phyloP scores from a whole-genome alignment of 2,113 vertebrate genomes.

The Acrocephalus arundinaceus region DNA sequence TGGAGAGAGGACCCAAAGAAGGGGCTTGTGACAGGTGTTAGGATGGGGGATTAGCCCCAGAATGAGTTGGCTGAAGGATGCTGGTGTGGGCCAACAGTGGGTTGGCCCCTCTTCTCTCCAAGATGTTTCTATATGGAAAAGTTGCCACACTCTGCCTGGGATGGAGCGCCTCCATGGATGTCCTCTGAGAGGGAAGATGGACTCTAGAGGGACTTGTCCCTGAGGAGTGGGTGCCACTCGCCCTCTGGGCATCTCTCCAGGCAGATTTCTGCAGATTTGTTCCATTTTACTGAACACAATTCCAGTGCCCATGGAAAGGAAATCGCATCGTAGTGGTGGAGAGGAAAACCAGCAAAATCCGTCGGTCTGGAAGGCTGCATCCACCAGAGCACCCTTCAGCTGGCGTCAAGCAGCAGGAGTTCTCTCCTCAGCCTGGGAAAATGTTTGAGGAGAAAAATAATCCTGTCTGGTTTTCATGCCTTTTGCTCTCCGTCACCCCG shows the following conservation, averaged over 20 bases:
- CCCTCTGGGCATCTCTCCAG: neutral
- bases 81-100: neutral
- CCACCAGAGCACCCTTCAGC: neutral
- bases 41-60: neutral
- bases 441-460: neutral
- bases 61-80: neutral
- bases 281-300: neutral
- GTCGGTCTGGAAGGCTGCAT: neutral
- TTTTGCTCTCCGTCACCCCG: neutral
- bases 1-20: neutral
- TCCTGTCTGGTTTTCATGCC: neutral
- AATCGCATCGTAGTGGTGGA: rapidly evolving
- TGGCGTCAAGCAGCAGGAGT: neutral
- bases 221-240: rapidly evolving
- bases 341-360: neutral
- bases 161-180: neutral
- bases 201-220: too few relatives aligned
- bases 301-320: rapidly evolving
- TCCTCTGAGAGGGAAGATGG: neutral
- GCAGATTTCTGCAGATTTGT: neutral
- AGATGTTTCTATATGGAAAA: neutral
- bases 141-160: neutral
- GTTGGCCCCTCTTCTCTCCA: neutral
- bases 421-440: neutral
- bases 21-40: neutral